Conservation (phyloP, 2,113 vertebrate genomes). For the Clarias magur region DNA sequence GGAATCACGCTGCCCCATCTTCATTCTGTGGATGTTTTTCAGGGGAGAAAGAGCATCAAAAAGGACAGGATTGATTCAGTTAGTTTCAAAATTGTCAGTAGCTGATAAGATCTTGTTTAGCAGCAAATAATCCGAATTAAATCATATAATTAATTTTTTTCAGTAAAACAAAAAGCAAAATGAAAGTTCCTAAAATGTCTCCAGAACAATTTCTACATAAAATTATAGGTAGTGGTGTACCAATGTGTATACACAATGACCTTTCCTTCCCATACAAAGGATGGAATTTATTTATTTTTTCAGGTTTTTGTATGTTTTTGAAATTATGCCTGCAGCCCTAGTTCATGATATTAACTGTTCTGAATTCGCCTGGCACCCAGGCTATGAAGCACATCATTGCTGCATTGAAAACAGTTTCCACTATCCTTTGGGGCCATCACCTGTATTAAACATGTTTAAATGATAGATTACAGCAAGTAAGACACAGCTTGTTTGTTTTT, state of each 20-base stretch:
- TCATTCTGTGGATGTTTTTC: neutral
- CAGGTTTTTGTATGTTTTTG: neutral
- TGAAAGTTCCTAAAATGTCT: neutral
- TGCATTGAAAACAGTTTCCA: neutral
- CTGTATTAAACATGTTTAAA: neutral
- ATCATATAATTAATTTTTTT: neutral
- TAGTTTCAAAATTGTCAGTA: neutral
- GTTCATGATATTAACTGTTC: neutral
- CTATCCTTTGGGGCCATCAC: neutral
- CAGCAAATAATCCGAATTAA: neutral
- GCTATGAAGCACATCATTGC: neutral
- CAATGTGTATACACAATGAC: neutral
- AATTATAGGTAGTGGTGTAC: neutral
- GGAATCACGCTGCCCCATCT: neutral
- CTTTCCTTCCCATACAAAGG: neutral
- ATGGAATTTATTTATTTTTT: neutral
- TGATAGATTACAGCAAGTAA: neutral
- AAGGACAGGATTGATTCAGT: neutral
- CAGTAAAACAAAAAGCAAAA: neutral
- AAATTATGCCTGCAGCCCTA: neutral
- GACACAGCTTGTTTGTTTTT: neutral
- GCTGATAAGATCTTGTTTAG: neutral
- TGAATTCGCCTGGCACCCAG: neutral
- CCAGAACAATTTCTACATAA: neutral
- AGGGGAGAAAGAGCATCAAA: neutral